Evolutionary conservation across 2,888 invertebrate species (phyloP), one percentile per base, ranked within the genome.

Genomic region (Teinopalpus imperialis): DNA sequence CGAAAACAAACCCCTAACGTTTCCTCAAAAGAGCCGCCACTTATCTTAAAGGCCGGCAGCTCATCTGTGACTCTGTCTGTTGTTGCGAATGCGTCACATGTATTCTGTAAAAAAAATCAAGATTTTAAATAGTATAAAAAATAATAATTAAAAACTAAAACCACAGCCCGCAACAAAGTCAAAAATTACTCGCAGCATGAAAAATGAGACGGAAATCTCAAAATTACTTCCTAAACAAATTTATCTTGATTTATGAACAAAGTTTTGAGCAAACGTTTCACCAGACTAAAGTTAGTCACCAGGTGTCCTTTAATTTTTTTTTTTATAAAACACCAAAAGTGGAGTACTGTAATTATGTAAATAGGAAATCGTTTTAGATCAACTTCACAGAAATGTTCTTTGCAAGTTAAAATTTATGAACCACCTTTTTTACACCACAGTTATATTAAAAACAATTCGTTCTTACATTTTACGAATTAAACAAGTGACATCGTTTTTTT

Each of bases 201-300:
- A 64, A 69, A 64, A 63, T 66, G 64, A 66, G 70, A 69, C 69
- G 59, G 4, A 37, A 26, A 66, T 57, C 51, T 59, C 65, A 65
- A 81, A 77, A 86, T 86, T 80, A 85, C 87, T 85, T 85, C 60
- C 80, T 85, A 86, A 86, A 85, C 83, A 86, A 87, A 77, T 87
- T 83, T 75, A 74, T 66, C 68, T 63, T 85, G 86, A 87, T 87
- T 87, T 88, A 88, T 86, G 87, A 78, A 78, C 69, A 73, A 87
- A 86, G 74, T 87, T 86, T 63, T 75, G 69, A 79, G 80, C 10
- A 82, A 81, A 83, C 81, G 81, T 85, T 85, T 87, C 81, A 76
- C 72, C 75, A 74, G 79, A n/a, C 78, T 76, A 78, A 87, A 85
- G 78, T 85, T 83, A 74, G 63, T 63, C 59, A 60, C 64, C 86